Evolutionary conservation across 2,888 invertebrate genomes (phyloP), one percentile per base, ranked within the genome.

Genomic region (Dusona sp.): DNA sequence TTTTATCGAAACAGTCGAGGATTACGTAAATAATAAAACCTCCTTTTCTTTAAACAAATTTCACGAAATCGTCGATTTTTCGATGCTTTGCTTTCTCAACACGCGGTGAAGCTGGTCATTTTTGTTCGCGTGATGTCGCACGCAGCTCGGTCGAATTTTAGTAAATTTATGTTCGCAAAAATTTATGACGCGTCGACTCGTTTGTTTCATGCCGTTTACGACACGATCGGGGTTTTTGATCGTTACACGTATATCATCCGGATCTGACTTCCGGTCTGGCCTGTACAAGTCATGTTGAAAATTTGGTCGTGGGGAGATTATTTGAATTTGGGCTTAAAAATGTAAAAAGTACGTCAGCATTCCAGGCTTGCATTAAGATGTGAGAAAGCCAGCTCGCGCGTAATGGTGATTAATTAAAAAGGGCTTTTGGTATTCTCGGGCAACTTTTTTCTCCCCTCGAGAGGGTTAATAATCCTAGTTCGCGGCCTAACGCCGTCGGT

Each of bases 391-490:
- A 86, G 68, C 80, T 72, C 72, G 82, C 79, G 51, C 79, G 79
- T 88, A 89, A 88, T 86, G 75, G 84, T 87, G 85, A 90, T 90
- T 91, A 90, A 90, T 91, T 90, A 90, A 90, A 90, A 90, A 90
- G 85, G 85, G 80, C 89, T 90, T 88, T 86, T 36, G 87, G 86
- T 74, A 85, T 80, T 83, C 67, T 72, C 70, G 77, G 42, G 57
- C 33, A 48, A 57, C 13, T 57, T 25, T 57, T 19, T 33, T 72
- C 84, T 64, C 75, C 86, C 88, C 48, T 22, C 0, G 45, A 45
- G 29, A 36, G 78, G 51, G 51, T 38, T 16, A 45, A 75, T 81
- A 86, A 86, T 79, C 84, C 84, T 51, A 65, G 29, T 51, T 8
- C 54, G 54, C 64, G 67, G 16, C 78, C 57, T 16, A 45, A 54